Evolutionary conservation across 2,113 vertebrate genomes (phyloP), one percentile per base, ranked within the genome.

Genomic region (Microtus montanus): DNA sequence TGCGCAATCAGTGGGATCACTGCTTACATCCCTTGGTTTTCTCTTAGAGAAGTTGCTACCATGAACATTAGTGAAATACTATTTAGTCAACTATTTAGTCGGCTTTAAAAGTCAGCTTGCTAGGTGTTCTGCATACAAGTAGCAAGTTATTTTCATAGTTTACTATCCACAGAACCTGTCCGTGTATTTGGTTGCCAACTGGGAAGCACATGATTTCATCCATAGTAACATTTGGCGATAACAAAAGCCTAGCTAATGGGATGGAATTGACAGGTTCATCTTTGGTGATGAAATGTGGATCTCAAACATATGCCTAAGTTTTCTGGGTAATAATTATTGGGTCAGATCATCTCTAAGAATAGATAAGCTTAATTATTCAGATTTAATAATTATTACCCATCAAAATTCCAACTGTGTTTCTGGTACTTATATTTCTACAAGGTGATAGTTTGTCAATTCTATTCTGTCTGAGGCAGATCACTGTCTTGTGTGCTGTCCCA

Each of bases 341-440:
- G 94, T 97, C 95, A 96, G 96, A 97, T 95, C 94, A 94, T 96
- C 90, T 58, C 97, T 94, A 97, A 98, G 96, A 98, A 97, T 96
- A 97, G 96, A 95, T 97, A 97, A 77, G 91, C 9, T 97, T 93
- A 94, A 97, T 98, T 98, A 97, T 95, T 98, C 96, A 97, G 88
- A 97, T 97, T 97, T 96, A 95, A 85, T 97, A 96, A 97, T 97
- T 98, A 89, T 95, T 95, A 97, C 89, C 91, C 86, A 97, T 97
- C 96, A 97, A 52, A 93, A 91, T 93, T 94, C 96, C 95, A 95
- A 80, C 96, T 82, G 96, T 91, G 96, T 44, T 90, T 94, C 92
- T 96, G 88, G 64, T 95, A 91, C 64, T 87, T 74, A 49, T 17
- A 70, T 96, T 68, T 96, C 83, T 93, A 30, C 49, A 52, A 89